phyloP scores from a whole-genome alignment of 2,888 invertebrate genomes.

The Thymelicus acteon region DNA sequence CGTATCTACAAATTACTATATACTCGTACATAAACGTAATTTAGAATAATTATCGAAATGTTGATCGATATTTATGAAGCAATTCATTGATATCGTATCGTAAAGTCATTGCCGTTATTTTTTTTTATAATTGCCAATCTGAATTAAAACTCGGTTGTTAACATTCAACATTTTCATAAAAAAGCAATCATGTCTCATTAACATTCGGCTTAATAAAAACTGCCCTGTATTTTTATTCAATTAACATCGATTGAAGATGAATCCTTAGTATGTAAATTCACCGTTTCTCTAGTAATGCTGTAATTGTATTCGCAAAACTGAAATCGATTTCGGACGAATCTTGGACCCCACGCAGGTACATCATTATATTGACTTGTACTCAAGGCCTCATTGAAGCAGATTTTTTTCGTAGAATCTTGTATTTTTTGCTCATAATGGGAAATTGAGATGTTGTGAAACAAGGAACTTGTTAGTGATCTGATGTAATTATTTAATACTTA shows the following conservation, averaged over 20 bases:
- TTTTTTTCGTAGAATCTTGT: conserved; percentile 47
- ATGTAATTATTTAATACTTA: neutral
- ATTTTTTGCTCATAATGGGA: conserved; percentile 35
- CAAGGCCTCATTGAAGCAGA: conserved; percentile 51
- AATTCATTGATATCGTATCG: neutral
- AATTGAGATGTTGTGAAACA: conserved; percentile 22
- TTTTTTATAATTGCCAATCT: conserved; percentile 5
- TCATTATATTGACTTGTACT: conserved; percentile 53
- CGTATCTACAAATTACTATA: too few species aligned
- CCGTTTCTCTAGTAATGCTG: conserved; percentile 40
- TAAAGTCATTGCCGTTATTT: neutral
- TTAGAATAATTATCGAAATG: neutral
- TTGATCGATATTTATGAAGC: neutral
- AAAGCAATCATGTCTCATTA: conserved; percentile 3
- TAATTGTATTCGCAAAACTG: conserved; percentile 58
- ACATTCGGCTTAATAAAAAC: conserved; percentile 41
- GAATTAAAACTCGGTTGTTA: neutral
- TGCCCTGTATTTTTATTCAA: conserved; percentile 57
- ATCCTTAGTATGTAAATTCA: conserved; percentile 54
- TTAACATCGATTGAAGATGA: conserved; percentile 55
- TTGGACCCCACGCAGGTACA: conserved; percentile 68
- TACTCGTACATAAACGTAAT: neutral
- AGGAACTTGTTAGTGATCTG: neutral
- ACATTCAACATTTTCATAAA: neutral
- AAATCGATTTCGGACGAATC: conserved; percentile 55